phyloP scores from a whole-genome alignment of 1,140 invertebrate genomes.

The Helicorthomorpha holstii region DNA sequence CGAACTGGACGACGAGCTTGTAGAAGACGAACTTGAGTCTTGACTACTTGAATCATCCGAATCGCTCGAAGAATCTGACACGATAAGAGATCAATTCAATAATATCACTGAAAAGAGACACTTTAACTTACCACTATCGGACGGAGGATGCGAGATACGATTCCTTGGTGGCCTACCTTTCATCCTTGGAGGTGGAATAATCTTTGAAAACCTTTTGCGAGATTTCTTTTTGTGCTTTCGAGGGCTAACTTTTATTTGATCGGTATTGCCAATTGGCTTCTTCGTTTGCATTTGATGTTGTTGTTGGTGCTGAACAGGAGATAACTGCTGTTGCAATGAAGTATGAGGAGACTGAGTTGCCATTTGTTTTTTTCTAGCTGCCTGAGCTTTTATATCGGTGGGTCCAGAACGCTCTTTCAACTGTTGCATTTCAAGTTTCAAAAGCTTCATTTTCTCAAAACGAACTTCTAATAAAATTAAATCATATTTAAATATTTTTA shows the following conservation, averaged over 20 bases:
- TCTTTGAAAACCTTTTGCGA: not conserved
- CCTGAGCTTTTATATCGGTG: too few species aligned
- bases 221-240: not conserved
- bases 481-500: too few species aligned
- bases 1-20: not conserved
- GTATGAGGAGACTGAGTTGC: not conserved
- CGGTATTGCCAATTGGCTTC: too few species aligned
- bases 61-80: not conserved
- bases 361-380: not conserved
- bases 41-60: not conserved
- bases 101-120: not conserved
- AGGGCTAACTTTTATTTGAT: not conserved
- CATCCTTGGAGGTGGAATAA: not conserved
- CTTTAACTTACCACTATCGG: not conserved
- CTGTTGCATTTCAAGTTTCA: slow-evolving; percentile 27
- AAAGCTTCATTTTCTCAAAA: slow-evolving; percentile 9
- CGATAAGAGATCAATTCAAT: not conserved
- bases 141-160: not conserved
- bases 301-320: not conserved
- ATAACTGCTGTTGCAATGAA: not conserved
- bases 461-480: slow-evolving; percentile 13
- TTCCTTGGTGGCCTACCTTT: not conserved
- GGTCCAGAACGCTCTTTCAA: too few species aligned
- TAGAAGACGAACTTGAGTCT: not conserved
- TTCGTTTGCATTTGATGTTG: not conserved